Evolutionary conservation across 1,140 invertebrate species (phyloP), one percentile per base, ranked within the genome.

Genomic region (Drosophila parabipectinata): DNA sequence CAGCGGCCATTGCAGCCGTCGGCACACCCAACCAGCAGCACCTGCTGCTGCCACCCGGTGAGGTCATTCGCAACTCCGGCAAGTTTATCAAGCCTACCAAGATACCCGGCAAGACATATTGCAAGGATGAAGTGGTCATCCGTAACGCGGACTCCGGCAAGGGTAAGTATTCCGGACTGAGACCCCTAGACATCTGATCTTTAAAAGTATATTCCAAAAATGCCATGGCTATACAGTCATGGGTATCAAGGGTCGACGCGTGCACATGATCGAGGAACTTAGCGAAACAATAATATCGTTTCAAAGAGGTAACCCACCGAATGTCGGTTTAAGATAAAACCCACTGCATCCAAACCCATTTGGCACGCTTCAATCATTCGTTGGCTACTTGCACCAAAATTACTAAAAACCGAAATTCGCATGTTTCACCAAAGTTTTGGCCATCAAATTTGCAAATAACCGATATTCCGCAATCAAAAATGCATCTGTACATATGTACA

Each of bases 281-380:
- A 98, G 97, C 94, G 97, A 98, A 94, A 98, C 97, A 88, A 97
- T 98, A 93, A 98, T 99, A 94, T 98, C 97, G 92, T 98, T 99
- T 94, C 98, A 99, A 95, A 95, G 97, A 98, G 98, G 97, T 98
- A 96, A 96, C 93, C 58, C 55, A 24, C 45, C 47, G 51, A 55
- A 24, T 30, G n/a, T 44, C 47, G 52, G 32, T 50, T 55, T 45
- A 7, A 50, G 45, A 24, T 51, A 41, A n/a, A n/a, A 30, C 44
- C 15, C 48, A 39, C 26, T 30, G 30, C 12, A 55, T 26, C 44
- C 57, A 60, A 52, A 47, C 4, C 18, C 21, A 58, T 47, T 71
- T 52, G 21, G 4, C 69, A 72, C 68, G 53, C 69, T 51, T 51
- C 7, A 3, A 57, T 8, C 41, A 15, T 45, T 44, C 32, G 34